phyloP scores from a whole-genome alignment of 2,797 vertebrate genomes.

The Poliocrania exsul region DNA sequence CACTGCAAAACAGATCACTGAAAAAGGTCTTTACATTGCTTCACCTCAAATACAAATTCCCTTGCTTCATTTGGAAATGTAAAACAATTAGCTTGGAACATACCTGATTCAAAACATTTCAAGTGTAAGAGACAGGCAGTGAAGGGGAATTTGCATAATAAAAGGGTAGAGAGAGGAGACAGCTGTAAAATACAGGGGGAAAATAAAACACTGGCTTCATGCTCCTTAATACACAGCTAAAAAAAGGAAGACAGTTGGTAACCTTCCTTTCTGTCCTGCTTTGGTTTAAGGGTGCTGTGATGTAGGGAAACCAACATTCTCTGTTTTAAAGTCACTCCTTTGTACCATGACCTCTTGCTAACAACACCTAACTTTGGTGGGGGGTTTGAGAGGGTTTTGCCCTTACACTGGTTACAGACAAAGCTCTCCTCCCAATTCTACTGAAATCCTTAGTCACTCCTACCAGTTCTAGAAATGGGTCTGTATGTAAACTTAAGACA shows the following conservation, averaged over 20 bases:
- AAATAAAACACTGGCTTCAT: not conserved
- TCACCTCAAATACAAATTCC: not conserved
- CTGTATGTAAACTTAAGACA: not conserved
- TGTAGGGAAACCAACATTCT: not conserved
- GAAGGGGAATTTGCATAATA: slow-evolving; percentile 2
- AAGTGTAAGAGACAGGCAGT: not conserved
- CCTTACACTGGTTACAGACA: not conserved
- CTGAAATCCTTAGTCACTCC: not conserved
- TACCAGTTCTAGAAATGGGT: not conserved
- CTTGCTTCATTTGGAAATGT: not conserved
- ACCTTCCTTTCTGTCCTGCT: not conserved
- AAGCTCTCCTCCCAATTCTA: not conserved
- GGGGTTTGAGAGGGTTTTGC: not conserved
- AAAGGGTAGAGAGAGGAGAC: not conserved
- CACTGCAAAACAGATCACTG: not conserved
- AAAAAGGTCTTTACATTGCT: not conserved
- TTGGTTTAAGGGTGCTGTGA: not conserved
- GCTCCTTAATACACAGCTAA: not conserved
- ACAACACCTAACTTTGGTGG: not conserved
- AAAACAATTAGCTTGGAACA: not conserved
- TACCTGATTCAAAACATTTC: slow-evolving; percentile 12
- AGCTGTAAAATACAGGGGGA: not conserved
- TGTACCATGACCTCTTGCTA: not conserved
- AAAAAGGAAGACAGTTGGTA: not conserved
- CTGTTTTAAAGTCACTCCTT: not conserved